A percentile compares a stretch with the other conserved stretches of the same genome.
These are phyloP conservation scores for Bombus ignitus DNA, from an alignment of 1,140 invertebrate species.

Conservation along the genomic window DNA sequence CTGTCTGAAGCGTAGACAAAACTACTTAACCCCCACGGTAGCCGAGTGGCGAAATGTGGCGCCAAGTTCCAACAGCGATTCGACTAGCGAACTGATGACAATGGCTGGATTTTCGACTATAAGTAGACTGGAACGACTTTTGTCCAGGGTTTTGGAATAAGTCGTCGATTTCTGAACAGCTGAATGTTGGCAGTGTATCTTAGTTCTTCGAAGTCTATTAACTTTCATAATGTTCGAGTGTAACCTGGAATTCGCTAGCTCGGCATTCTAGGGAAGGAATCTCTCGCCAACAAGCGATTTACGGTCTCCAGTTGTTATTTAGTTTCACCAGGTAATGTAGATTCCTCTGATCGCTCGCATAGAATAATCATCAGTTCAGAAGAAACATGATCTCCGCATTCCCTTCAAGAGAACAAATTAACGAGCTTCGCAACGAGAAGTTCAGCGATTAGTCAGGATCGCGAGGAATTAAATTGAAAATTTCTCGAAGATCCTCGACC, in stretches of 20 bases:
- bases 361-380: not conserved
- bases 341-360: not conserved
- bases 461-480: not conserved
- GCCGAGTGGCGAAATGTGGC: not conserved
- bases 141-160: not conserved
- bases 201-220: not conserved
- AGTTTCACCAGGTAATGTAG: not conserved
- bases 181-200: not conserved
- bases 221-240: not conserved
- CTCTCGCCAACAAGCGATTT: not conserved
- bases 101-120: not conserved
- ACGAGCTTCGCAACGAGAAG: conserved; percentile 37
- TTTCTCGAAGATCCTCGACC: not conserved
- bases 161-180: not conserved
- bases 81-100: not conserved
- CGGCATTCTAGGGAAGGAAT: not conserved
- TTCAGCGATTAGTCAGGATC: not conserved
- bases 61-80: not conserved
- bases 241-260: not conserved
- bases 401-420: not conserved
- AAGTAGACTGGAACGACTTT: not conserved
- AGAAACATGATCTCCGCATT: not conserved
- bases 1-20: conserved; percentile 61
- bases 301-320: not conserved
- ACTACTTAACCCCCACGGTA: conserved; percentile 44